phyloP scores from a whole-genome alignment of 2,797 vertebrate genomes.

The Numenius phaeopus region DNA sequence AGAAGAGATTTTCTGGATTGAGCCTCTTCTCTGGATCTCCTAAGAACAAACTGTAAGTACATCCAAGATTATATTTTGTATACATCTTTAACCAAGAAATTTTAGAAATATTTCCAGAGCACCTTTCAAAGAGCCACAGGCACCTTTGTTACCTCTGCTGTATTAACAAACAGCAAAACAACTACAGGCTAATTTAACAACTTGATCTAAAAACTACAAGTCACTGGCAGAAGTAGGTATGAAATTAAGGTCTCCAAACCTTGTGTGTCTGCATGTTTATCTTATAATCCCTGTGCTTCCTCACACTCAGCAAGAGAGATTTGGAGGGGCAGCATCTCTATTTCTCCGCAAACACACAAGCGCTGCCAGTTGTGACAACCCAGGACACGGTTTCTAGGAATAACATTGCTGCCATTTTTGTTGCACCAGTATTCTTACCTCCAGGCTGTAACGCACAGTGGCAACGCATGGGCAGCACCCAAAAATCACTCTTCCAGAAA shows the following conservation, averaged over 20 bases:
- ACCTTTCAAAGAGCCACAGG: not conserved
- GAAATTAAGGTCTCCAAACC: not conserved
- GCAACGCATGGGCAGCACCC: not conserved
- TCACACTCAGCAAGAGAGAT: not conserved
- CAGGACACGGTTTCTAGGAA: not conserved
- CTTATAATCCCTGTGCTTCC: not conserved
- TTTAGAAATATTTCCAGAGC: not conserved
- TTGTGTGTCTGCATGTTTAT: not conserved
- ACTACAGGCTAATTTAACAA: not conserved
- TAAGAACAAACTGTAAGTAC: constrained; percentile 68
- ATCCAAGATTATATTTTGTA: not conserved
- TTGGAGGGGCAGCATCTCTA: not conserved
- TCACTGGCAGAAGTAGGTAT: not conserved
- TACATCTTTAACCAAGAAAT: not conserved
- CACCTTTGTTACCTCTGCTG: not conserved
- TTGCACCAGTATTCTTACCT: not conserved
- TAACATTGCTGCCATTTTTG: not conserved
- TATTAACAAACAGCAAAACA: not conserved
- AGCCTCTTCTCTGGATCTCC: constrained; percentile 63
- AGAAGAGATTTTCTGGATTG: constrained; percentile 59
- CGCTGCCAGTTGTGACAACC: not conserved
- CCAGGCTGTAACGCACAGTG: rapidly evolving
- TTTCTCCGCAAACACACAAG: not conserved
- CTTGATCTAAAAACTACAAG: not conserved
- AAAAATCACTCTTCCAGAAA: not conserved